Evolutionary conservation across 2,888 invertebrate genomes (phyloP).

Genomic region (Caenorhabditis virilis): DNA sequence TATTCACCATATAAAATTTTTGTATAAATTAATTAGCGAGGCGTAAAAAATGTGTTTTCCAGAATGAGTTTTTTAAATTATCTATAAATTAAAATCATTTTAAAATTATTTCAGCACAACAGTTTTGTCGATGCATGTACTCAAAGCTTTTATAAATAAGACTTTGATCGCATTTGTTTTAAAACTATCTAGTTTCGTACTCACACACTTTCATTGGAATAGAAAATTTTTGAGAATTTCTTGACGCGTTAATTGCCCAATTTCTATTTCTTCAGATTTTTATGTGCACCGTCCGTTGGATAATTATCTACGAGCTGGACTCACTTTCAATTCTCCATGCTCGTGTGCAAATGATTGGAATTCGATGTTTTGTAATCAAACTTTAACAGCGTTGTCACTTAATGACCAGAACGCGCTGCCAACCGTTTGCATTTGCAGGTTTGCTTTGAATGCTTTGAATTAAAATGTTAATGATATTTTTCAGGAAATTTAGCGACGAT

Average conservation of each 20-base stretch:
- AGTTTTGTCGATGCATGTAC: no score
- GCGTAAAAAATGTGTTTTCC: no score
- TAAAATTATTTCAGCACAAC: no score
- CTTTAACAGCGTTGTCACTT: constrained; percentile 10
- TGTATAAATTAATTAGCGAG: no score
- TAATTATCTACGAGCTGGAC: constrained; percentile 27
- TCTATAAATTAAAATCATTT: no score
- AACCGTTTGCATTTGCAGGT: constrained; percentile 50
- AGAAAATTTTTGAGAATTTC: no score
- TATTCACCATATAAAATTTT: no score
- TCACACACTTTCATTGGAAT: no score
- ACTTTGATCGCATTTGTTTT: no score
- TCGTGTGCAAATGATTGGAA: constrained; percentile 47
- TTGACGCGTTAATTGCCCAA: no score
- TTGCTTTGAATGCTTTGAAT: background rate
- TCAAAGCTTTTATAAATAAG: no score
- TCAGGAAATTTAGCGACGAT: constrained; percentile 47
- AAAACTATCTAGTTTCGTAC: no score
- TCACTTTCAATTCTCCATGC: constrained; percentile 42
- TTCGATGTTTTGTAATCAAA: constrained; percentile 43
- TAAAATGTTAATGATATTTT: constrained; percentile 14
- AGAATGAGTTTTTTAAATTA: constrained; percentile 1
- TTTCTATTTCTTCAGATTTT: constrained; percentile 26
- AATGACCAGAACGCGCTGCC: constrained; percentile 20
- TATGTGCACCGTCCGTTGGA: constrained; percentile 30